Base-by-base conservation (phyloP, 92 coral and sea anemone species). In the Montipora capitata region DNA sequence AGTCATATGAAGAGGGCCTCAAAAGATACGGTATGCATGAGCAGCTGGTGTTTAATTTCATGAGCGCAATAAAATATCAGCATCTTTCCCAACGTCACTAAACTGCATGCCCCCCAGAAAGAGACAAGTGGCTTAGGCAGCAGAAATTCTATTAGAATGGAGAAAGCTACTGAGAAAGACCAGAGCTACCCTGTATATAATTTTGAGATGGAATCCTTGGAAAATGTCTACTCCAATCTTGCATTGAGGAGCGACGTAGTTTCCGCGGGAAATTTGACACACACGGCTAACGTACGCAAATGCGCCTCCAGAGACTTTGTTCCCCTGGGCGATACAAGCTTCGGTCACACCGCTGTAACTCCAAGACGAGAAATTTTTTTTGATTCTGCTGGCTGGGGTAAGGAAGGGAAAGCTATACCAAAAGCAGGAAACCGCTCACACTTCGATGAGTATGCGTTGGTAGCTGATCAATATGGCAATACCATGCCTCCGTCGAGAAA, bases 121-220 rank as follows among this genome's bases (percentile, higher is more conserved):
- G 52, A 48, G 35, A 27, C 35, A 27, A 27, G 35, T 27, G 35
- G 35, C 35, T 27, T 27, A 27, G 35, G 35, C 2, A 9, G 7
- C 52, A 0, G 52, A 48, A 48, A 48, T 2, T 48, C 7, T 1
- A 0, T 12, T 8, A 39, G 27, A 12, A 76, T 76, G 80, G n/a
- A 56, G 27, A 13, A 76, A n/a, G 10, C 80, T 5, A 10, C 67
- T 9, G 17, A 54, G 15, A 52, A 56, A 5, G 80, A 39, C 40
- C 42, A 27, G 3, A 57, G 66, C 20, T 76, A 76, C 14, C 63
- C 51, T 57, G 80, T 76, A 0, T 27, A 76, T 57, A 64, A 54
- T 38, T 76, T 76, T 52, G 64, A 76, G 16, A 54, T 54, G 80
- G 66, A 63, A 10, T 20, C 80, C 9, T 15, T 76, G 17, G 45